Conservation (phyloP, 2,888 invertebrate species). For the Synergus japonicus region DNA sequence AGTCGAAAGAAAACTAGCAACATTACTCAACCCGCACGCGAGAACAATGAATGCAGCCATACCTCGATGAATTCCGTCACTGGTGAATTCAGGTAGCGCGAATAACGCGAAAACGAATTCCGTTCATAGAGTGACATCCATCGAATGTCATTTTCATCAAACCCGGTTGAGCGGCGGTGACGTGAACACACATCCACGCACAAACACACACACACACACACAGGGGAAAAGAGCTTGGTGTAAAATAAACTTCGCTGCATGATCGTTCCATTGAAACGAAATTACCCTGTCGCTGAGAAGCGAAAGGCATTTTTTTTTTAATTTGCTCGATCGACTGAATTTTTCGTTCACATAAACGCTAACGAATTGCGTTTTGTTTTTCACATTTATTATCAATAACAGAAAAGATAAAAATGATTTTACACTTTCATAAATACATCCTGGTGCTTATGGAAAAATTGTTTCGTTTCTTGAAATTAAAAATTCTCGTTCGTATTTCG, state of each 20-base stretch:
- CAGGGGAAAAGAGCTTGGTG: constrained; percentile 15
- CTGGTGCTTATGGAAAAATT: neutral
- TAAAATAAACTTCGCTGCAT: constrained; percentile 23
- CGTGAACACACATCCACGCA: neutral
- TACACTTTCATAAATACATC: neutral
- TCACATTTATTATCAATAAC: neutral
- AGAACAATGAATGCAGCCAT: neutral
- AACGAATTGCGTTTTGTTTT: neutral
- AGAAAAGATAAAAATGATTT: neutral
- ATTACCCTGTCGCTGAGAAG: constrained; percentile 11
- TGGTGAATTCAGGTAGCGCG: constrained; percentile 22
- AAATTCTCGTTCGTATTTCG: too few relatives aligned
- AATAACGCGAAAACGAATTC: constrained; percentile 28
- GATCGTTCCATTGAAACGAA: constrained; percentile 17
- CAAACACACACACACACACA: neutral
- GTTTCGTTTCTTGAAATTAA: neutral
- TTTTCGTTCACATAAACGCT: neutral
- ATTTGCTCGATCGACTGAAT: constrained; percentile 12
- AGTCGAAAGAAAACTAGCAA: neutral
- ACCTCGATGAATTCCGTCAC: constrained; percentile 29
- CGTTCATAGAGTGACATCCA: constrained; percentile 19
- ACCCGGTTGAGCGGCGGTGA: neutral
- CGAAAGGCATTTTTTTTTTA: constrained; percentile 10
- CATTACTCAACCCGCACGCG: neutral
- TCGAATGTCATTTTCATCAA: constrained; percentile 34